These are phyloP conservation scores for Gobio gobio DNA, from an alignment of 2,113 vertebrate species.

Conservation along the genomic window DNA sequence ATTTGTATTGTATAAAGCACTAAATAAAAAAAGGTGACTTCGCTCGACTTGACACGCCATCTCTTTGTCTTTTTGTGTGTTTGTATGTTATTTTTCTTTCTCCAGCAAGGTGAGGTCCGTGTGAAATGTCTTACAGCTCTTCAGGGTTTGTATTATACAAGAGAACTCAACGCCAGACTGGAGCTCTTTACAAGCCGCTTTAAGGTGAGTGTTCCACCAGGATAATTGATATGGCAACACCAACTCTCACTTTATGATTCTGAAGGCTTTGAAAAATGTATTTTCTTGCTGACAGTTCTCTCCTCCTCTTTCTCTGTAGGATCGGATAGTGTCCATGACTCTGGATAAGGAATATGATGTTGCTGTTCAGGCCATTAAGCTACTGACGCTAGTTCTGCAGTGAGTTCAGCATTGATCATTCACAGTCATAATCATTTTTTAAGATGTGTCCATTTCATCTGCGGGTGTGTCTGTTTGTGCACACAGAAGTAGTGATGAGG, in stretches of 20 bases:
- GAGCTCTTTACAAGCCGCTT: slow-evolving; percentile 99
- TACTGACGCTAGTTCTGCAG: slow-evolving; percentile 98
- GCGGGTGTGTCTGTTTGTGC: slow-evolving; percentile 54
- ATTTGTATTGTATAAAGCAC: no score
- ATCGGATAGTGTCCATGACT: slow-evolving; percentile 99
- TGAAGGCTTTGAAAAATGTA: neutral
- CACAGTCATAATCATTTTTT: no score
- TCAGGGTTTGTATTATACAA: slow-evolving; percentile 98
- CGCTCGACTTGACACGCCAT: neutral
- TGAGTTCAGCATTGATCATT: slow-evolving; percentile 72
- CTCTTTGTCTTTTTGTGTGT: neutral
- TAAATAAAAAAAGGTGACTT: no score
- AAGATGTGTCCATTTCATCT: slow-evolving; percentile 1
- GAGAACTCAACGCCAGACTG: slow-evolving; percentile 96
- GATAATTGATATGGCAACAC: neutral
- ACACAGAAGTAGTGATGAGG: slow-evolving; percentile 95
- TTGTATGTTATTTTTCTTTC: slow-evolving; percentile 22
- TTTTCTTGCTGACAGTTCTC: neutral
- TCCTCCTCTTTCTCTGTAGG: slow-evolving; percentile 74
- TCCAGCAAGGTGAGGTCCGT: slow-evolving; percentile 96
- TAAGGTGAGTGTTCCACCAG: slow-evolving; percentile 82
- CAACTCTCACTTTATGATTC: neutral
- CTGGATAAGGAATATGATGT: slow-evolving; percentile 99
- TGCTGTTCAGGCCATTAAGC: slow-evolving; percentile 98
- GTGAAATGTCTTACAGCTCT: slow-evolving; percentile 98